Evolutionary conservation across 2,888 invertebrate species (phyloP).

Genomic region (Hanleya hanleyi): DNA sequence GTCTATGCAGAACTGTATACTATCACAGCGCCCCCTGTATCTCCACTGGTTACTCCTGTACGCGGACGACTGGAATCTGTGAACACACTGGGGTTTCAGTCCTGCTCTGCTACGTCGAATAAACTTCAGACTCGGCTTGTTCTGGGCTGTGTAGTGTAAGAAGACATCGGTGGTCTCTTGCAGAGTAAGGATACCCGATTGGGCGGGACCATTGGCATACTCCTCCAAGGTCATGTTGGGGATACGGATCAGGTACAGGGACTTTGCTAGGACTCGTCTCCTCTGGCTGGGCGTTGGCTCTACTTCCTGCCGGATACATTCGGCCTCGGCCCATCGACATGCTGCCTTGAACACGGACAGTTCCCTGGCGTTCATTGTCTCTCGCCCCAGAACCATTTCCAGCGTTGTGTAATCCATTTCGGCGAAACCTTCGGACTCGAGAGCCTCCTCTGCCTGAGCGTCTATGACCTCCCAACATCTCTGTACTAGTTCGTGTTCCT

Average conservation of each 20-base stretch:
- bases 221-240: constrained; percentile 95
- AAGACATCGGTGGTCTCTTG: constrained; percentile 97
- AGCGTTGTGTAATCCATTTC: constrained; percentile 96
- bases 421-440: constrained; percentile 95
- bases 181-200: constrained; percentile 91
- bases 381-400: constrained; percentile 91
- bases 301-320: constrained; percentile 88
- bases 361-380: constrained; percentile 96
- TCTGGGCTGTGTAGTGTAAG: constrained; percentile 92
- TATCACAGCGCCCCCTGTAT: constrained; percentile 95
- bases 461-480: constrained; percentile 85
- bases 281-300: constrained; percentile 86
- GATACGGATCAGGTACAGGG: constrained; percentile 90
- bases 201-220: constrained; percentile 96
- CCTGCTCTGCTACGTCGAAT: constrained; percentile 89
- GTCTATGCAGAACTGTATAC: constrained; percentile 97
- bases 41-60: constrained; percentile 98
- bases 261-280: constrained; percentile 76
- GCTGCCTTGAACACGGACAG: constrained; percentile 88
- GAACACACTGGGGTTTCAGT: constrained; percentile 93
- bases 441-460: constrained; percentile 96
- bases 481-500: constrained; percentile 97
- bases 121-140: constrained; percentile 88
- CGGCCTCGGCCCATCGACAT: constrained; percentile 93
- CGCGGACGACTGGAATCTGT: constrained; percentile 96